Base-by-base conservation (phyloP, 30 jellyfish, hydroid and myxozoan species). In the Sanderia malayensis region DNA sequence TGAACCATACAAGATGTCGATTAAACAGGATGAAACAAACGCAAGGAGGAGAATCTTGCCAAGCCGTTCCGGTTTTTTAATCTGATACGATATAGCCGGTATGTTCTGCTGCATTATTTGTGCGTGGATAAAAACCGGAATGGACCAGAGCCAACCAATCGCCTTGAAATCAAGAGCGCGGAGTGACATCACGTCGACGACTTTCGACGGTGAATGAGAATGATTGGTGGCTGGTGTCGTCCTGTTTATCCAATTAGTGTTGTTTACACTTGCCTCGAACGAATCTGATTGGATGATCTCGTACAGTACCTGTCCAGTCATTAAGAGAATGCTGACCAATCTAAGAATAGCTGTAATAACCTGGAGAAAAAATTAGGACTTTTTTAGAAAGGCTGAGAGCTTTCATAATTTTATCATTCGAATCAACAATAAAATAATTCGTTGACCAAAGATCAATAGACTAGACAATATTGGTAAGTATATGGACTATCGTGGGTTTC, bases 51-150 rank as follows among this genome's bases (percentile, higher is more conserved):
- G 41, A 27, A 41, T 41, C 69, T 32, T 26, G 8, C 79, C 45
- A n/a, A 67, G 79, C 7, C 31, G 4, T 2, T 32, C 22, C 8
- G 79, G 73, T 21, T 67, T 32, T 13, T 59, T 26, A 6, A 67
- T 22, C 10, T 25, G 66, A 26, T 67, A 67, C 11, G 29, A 17
- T 4, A 67, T 8, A 11, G 57, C 45, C 11, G 79, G 79, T 11
- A 67, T 32, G 21, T 59, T 67, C 79, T 67, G 79, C 8, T 67
- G 79, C 28, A 67, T 13, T 4, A 67, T 59, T 67, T 67, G 79
- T 19, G 79, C 31, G 30, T 67, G 68, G 4, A 67, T 32, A 17
- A 67, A n/a, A 34, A 67, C 79, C 20, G 79, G 79, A 31, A 67
- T 32, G 26, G 68, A 26, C 79, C 79, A 67, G 24, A 67, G 69